A percentile compares a stretch with the other conserved stretches of the same genome.
Evolutionary conservation across 2,888 invertebrate genomes (phyloP).

Genomic region (Embidobia sp.): DNA sequence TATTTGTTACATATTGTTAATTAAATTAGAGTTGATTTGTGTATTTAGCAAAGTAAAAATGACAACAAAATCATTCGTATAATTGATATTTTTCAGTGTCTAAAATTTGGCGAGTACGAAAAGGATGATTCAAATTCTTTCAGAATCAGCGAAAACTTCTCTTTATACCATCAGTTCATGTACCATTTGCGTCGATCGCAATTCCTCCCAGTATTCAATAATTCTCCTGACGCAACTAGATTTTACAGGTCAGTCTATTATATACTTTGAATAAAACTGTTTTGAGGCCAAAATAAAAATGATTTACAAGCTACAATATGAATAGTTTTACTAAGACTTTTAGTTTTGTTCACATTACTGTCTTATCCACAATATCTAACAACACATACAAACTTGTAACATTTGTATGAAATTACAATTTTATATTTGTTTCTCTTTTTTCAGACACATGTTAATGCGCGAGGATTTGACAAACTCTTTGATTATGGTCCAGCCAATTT

Average conservation of each 20-base stretch:
- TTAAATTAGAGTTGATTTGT: too few relatives aligned
- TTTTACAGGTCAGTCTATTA: slow-evolving; percentile 99
- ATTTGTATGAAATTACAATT: too few relatives aligned
- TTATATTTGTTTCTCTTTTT: slow-evolving; percentile 24
- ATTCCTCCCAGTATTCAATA: slow-evolving; percentile 99
- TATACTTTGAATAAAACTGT: too few relatives aligned
- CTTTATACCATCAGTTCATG: slow-evolving; percentile 99
- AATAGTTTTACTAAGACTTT: neutral
- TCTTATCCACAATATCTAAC: too few relatives aligned
- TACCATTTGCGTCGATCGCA: slow-evolving; percentile 99
- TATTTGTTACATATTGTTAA: too few relatives aligned
- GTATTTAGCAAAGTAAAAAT: too few relatives aligned
- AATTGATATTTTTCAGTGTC: slow-evolving; percentile 88
- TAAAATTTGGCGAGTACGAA: slow-evolving; percentile 99
- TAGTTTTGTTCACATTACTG: too few relatives aligned
- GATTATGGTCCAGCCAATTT: slow-evolving; percentile 99
- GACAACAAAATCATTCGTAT: neutral
- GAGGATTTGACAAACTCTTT: slow-evolving; percentile 98
- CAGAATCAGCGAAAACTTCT: slow-evolving; percentile 97
- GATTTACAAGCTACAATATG: neutral
- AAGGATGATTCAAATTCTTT: slow-evolving; percentile 99
- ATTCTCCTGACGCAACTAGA: slow-evolving; percentile 99
- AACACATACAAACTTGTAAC: too few relatives aligned
- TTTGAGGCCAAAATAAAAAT: too few relatives aligned
- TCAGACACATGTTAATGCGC: slow-evolving; percentile 96